Conservation (phyloP, 2,113 vertebrate species). For the Paradoxurus hermaphroditus region DNA sequence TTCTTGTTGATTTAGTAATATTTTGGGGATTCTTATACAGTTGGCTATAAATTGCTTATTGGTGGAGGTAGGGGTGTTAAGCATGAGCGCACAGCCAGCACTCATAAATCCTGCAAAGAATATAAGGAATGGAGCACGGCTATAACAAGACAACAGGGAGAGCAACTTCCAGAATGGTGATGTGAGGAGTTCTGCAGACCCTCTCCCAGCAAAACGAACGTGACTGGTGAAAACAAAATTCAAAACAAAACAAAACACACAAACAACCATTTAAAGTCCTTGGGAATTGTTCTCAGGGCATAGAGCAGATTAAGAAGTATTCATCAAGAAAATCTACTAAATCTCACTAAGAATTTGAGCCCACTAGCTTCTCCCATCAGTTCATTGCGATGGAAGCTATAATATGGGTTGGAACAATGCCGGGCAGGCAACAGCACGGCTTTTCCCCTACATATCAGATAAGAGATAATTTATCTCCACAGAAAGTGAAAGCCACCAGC, state of each 20-base stretch:
- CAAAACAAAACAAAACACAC: background rate
- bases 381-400: background rate
- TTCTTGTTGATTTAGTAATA: slow-evolving; percentile 2
- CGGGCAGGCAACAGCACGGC: background rate
- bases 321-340: background rate
- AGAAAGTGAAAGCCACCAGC: accelerated
- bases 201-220: background rate
- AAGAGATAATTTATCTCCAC: background rate
- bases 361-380: accelerated
- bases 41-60: background rate
- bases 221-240: background rate
- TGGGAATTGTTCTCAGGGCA: background rate
- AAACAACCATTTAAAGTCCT: background rate
- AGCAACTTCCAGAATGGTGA: background rate
- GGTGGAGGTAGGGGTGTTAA: background rate
- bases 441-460: background rate
- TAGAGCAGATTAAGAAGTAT: background rate
- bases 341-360: background rate
- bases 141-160: background rate
- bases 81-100: background rate
- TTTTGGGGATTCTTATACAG: background rate
- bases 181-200: background rate
- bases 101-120: background rate
- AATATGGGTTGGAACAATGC: background rate
- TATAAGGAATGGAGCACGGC: background rate